These are phyloP conservation scores for Furcifer pardalis DNA, from an alignment of 2,797 vertebrate species.

Conservation along the genomic window DNA sequence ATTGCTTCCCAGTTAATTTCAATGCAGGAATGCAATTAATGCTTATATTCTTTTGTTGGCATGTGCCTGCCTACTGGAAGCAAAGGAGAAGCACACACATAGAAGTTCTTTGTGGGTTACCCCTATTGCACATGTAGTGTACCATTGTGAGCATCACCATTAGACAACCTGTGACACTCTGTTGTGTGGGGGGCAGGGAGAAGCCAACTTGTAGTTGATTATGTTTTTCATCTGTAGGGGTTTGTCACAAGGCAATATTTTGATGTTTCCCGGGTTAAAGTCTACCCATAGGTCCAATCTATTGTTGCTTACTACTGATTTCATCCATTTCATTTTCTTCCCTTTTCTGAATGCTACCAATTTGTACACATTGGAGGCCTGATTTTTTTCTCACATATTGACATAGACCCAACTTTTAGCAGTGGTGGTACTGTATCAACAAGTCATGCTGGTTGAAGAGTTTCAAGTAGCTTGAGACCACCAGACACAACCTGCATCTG, in stretches of 20 bases:
- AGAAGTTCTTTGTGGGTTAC: neutral
- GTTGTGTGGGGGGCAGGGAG: neutral
- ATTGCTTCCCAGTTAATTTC: neutral
- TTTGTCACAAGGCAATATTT: constrained; percentile 53
- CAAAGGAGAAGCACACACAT: neutral
- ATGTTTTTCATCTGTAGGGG: constrained; percentile 39
- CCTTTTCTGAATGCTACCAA: neutral
- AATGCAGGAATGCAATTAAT: neutral
- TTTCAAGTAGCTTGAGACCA: neutral
- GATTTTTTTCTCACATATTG: neutral
- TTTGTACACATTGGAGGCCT: neutral
- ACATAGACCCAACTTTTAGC: neutral
- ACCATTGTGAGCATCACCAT: neutral
- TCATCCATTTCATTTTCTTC: neutral
- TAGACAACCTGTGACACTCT: neutral
- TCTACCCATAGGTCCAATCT: constrained; percentile 25
- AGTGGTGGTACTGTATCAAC: neutral
- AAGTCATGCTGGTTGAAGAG: neutral
- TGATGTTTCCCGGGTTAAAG: constrained; percentile 67
- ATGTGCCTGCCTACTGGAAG: neutral
- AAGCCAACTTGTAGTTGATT: neutral
- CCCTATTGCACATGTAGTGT: neutral
- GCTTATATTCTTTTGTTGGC: neutral
- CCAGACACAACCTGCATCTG: too few species aligned
- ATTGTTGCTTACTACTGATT: neutral